phyloP scores from a whole-genome alignment of 2,113 vertebrate species.

The Tylochromis polylepis region DNA sequence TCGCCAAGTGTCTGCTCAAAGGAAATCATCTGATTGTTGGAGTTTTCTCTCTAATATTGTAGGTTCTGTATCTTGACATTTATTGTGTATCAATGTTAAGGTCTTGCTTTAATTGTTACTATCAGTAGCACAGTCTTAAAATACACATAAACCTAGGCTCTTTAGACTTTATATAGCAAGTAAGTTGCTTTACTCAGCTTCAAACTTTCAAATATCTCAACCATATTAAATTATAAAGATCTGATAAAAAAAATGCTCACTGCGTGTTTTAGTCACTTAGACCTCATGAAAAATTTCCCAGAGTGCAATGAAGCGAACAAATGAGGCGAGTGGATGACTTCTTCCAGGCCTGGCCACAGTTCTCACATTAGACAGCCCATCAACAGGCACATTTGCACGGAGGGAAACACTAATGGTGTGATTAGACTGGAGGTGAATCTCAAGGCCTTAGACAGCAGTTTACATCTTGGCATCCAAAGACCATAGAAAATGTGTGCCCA shows the following conservation, averaged over 20 bases:
- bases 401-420: conserved; percentile 59
- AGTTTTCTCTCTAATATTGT: background rate
- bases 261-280: conserved; percentile 76
- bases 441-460: conserved; percentile 56
- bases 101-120: background rate
- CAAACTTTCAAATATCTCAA: conserved; percentile 58
- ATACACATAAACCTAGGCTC: background rate
- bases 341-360: conserved; percentile 52
- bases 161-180: background rate
- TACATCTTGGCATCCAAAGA: conserved; percentile 36
- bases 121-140: background rate
- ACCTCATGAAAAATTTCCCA: conserved; percentile 76
- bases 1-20: background rate
- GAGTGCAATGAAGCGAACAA: conserved; percentile 68
- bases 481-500: background rate
- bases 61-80: background rate
- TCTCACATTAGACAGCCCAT: conserved; percentile 66
- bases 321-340: conserved; percentile 62
- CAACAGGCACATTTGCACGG: conserved; percentile 62
- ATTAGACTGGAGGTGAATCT: conserved; percentile 63
- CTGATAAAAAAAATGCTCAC: conserved; percentile 71
- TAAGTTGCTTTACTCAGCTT: conserved; percentile 38
- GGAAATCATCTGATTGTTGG: background rate
- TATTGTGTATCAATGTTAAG: background rate
- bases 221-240: conserved; percentile 73